Base-by-base conservation (phyloP, 2,888 invertebrate species). In the Campoplex nolae region DNA sequence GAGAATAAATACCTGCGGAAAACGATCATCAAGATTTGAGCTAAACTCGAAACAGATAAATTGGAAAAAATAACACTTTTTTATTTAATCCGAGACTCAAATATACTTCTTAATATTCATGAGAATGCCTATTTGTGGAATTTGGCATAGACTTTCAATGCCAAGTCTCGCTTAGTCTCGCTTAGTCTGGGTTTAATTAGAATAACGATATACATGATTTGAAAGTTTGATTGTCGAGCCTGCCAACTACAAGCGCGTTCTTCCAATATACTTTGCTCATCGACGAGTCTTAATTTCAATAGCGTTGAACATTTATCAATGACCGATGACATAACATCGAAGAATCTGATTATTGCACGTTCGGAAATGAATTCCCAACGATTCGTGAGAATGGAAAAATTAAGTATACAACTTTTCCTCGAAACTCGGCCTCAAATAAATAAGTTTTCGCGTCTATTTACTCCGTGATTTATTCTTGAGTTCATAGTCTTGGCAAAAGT, bases 1-100 rank as follows among this genome's bases (percentile, higher is more conserved):
- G 91, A 99, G 95, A 91, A 99, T 96, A 95, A 98, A 99, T 84
- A 99, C 97, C 97, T 98, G n/a, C 16, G 32, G 95, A 76, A 94
- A 88, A 75, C n/a, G 23, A 68, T 38, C n/a, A 28, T 35, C 45
- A 45, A 45, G 45, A 11, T 11, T 45, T 11, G 11, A 13, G 2
- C 13, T 45, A 42, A 68, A 62, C 28, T 16, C 1, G 16, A 62
- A 28, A 54, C 16, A 42, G 6, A 28, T 23, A 11, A 51, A 42
- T 71, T 54, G 18, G 28, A 70, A 51, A 23, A 51, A 71, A 38
- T 32, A 0, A 16, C 56, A 62, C 9, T 56, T 84, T 78, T 73
- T 48, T n/a, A 35, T 9, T 23, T 54, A 6, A 54, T 45, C 35
- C 54, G 73, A 54, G 23, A n/a, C 67, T 81, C 32, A 32, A 32